These are phyloP conservation scores for Accipiter virgatus DNA, from an alignment of 2,113 vertebrate species.

Conservation along the genomic window DNA sequence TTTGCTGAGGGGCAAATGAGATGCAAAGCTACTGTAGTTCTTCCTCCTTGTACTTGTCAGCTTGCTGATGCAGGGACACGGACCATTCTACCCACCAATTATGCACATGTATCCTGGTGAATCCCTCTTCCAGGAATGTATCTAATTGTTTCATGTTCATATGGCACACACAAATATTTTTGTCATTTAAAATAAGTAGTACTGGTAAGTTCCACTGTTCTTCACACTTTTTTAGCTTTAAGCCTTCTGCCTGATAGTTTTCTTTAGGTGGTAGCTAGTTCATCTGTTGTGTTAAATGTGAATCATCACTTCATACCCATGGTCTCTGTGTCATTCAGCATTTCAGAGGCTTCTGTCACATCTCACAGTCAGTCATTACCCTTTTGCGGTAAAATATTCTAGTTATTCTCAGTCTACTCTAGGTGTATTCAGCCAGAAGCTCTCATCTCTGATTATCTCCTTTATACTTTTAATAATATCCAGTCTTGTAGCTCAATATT, in stretches of 20 bases:
- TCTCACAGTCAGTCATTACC: not conserved
- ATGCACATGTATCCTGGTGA: not conserved
- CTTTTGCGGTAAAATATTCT: not conserved
- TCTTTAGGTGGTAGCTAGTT: not conserved
- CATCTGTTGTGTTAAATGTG: not conserved
- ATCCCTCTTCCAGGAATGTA: not conserved
- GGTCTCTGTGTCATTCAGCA: not conserved
- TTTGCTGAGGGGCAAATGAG: not conserved
- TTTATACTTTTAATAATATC: not conserved
- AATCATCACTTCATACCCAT: not conserved
- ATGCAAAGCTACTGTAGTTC: not conserved
- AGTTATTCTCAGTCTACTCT: not conserved
- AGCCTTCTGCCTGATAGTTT: not conserved
- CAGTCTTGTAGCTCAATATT: not conserved
- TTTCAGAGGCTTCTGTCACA: not conserved
- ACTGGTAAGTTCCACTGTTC: not conserved
- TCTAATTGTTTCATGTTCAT: not conserved
- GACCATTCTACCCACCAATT: fast-evolving
- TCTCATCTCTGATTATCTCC: not conserved
- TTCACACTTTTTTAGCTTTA: not conserved
- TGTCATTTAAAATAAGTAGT: not conserved
- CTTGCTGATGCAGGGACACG: not conserved
- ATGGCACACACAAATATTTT: not conserved
- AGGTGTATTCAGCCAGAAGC: not conserved
- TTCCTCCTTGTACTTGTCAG: not conserved